phyloP scores from a whole-genome alignment of 30 jellyfish, hydroid and myxozoan species.

The Phacellophora camtschatica region DNA sequence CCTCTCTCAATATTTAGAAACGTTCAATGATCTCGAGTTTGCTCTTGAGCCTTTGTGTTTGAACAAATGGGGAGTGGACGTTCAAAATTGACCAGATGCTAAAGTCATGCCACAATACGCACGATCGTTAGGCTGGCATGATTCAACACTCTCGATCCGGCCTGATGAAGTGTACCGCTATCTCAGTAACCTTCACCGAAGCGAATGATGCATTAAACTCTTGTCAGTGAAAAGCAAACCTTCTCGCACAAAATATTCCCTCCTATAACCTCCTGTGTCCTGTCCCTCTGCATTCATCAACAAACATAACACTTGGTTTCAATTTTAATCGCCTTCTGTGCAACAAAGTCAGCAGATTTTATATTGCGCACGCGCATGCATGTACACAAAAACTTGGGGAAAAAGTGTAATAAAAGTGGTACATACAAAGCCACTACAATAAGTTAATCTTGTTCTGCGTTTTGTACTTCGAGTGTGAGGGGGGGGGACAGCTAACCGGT shows the following conservation, averaged over 20 bases:
- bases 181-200: neutral
- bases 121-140: neutral
- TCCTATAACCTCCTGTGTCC: conserved; percentile 41
- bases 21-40: conserved; percentile 15
- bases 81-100: conserved; percentile 65
- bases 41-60: conserved; percentile 4
- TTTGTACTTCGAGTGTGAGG: too few species aligned
- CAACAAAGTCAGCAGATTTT: conserved; percentile 20
- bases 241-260: too few species aligned
- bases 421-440: too few species aligned
- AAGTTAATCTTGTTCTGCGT: too few species aligned
- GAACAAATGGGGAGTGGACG: neutral
- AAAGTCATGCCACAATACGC: neutral
- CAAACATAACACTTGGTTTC: conserved; percentile 1
- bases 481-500: too few species aligned
- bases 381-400: too few species aligned
- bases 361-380: conserved; percentile 35
- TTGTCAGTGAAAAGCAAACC: neutral
- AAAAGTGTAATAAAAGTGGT: too few species aligned
- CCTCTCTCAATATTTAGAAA: neutral
- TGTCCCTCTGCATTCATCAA: conserved; percentile 28
- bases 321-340: conserved; percentile 4
- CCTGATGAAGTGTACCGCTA: neutral
- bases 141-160: neutral
- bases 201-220: neutral